These are phyloP conservation scores for Triplophysa rosa DNA, from an alignment of 2,113 vertebrate genomes.

Conservation along the genomic window DNA sequence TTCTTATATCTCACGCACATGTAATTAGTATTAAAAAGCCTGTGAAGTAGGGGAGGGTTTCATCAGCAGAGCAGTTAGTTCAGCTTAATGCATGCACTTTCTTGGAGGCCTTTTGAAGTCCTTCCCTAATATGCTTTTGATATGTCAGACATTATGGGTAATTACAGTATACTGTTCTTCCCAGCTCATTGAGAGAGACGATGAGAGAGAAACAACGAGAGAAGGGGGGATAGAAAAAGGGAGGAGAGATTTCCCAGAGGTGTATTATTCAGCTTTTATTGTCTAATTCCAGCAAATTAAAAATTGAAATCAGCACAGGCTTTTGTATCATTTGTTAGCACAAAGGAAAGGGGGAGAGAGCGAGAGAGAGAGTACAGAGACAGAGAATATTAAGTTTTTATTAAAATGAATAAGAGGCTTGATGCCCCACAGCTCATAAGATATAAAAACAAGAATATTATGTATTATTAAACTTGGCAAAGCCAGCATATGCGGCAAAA, in stretches of 20 bases:
- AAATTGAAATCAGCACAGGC: constrained; percentile 14
- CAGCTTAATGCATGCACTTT: constrained; percentile 40
- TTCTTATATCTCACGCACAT: background rate
- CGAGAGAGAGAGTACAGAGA: background rate
- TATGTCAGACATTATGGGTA: constrained; percentile 51
- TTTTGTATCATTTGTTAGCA: constrained; percentile 17
- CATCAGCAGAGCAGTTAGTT: constrained; percentile 39
- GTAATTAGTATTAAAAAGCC: background rate
- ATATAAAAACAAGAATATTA: constrained; percentile 25
- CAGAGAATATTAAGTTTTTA: constrained; percentile 22
- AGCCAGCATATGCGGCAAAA: background rate
- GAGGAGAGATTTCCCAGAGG: constrained; percentile 17
- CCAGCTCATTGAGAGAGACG: constrained; percentile 15
- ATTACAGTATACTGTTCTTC: constrained; percentile 40
- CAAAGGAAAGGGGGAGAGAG: background rate
- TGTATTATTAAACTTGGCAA: constrained; percentile 26
- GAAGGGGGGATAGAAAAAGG: background rate
- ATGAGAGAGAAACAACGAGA: background rate
- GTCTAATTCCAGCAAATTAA: constrained; percentile 44
- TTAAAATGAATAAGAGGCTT: constrained; percentile 23
- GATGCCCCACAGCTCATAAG: constrained; percentile 22
- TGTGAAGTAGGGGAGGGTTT: constrained; percentile 4
- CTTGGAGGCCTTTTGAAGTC: constrained; percentile 41
- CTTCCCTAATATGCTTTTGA: constrained; percentile 53
- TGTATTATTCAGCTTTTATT: constrained; percentile 22